Percentiles rank a stretch among this genome's conserved stretches.
These are phyloP conservation scores for Erythrocercus mccallii DNA, from an alignment of 2,113 vertebrate genomes.

Conservation along the genomic window DNA sequence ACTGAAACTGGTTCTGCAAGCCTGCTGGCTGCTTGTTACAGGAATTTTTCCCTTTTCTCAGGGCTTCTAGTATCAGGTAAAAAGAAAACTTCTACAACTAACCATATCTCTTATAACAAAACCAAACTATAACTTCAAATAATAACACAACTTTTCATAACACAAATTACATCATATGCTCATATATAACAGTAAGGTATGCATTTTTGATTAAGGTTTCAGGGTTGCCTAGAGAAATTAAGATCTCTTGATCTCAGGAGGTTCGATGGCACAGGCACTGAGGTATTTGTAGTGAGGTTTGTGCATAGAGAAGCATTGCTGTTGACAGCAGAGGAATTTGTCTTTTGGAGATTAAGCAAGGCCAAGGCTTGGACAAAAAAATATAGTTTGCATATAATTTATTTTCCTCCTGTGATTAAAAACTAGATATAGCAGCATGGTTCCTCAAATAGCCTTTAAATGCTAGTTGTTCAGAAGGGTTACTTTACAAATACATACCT, in stretches of 20 bases:
- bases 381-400: fast-evolving
- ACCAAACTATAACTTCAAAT: too few relatives aligned
- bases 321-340: neutral
- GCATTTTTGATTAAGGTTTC: neutral
- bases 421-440: neutral
- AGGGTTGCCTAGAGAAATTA: neutral
- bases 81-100: too few relatives aligned
- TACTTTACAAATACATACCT: neutral
- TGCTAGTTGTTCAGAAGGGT: neutral
- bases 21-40: too few relatives aligned
- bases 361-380: neutral
- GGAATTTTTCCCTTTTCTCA: too few relatives aligned
- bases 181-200: too few relatives aligned
- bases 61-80: too few relatives aligned
- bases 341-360: neutral
- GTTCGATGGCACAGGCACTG: neutral
- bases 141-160: too few relatives aligned
- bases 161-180: too few relatives aligned
- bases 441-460: neutral
- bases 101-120: too few relatives aligned
- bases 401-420: neutral
- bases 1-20: too few relatives aligned
- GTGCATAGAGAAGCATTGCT: neutral
- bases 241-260: neutral
- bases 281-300: neutral